Base-by-base conservation (phyloP, 2,797 vertebrate genomes). In the Smutsia temminckii region DNA sequence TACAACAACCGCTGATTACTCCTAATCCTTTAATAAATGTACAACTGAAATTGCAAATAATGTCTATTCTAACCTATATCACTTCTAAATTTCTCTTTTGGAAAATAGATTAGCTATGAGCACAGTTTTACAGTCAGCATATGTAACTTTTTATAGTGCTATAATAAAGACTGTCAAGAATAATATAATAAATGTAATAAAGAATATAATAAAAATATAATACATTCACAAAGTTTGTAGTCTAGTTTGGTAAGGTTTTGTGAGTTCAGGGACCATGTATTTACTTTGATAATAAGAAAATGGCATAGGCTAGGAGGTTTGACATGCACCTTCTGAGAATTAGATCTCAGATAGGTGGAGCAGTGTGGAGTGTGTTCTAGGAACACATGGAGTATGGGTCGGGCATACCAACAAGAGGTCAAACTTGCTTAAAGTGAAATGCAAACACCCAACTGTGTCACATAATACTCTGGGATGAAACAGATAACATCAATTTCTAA, bases 1-100 rank as follows among this genome's bases (percentile, higher is more conserved):
- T 3, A 63, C 23, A 83, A 42, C 8, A 1, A 53, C 2, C 12
- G 85, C 42, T 81, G 8, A 68, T 29, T n/a, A 37, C 42, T 66
- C 69, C n/a, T 46, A 34, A 59, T 46, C 77, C 40, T 55, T 69
- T 49, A 25, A 68, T n/a, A 63, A 92, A 74, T 3, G 18, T 14
- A 79, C 21, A 74, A 27, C n/a, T 74, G 23, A 91, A 78, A 86
- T 0, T 68, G 1, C 61, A 89, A 68, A 61, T 9, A 18, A 3
- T 3, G 7, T 59, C 59, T 53, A 37, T 53, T 69, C 29, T 12
- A 64, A 53, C 32, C 46, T 29, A 25, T 55, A 14, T 57, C 6
- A 87, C 63, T 87, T 49, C 75, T 83, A 83, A 57, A 91, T 74
- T 80, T 84, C 63, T 92, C 21, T 51, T 95, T 37, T 78, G 16